phyloP scores from a whole-genome alignment of 2,888 invertebrate species.

The Ichneumoninae sp. region DNA sequence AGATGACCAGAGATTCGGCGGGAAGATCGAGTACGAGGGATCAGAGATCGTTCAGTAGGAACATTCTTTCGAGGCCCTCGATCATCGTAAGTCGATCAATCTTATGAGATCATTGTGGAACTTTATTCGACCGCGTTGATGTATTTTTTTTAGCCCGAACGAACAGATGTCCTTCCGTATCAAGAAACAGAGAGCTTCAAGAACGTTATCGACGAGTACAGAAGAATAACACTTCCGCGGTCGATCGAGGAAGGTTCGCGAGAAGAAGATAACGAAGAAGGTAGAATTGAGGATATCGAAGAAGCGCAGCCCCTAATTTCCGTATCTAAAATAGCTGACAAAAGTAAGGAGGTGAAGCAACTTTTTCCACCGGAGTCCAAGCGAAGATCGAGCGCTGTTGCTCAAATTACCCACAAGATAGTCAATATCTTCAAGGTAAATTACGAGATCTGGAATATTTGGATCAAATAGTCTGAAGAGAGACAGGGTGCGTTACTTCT shows the following conservation, averaged over 20 bases:
- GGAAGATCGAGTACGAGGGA: constrained; percentile 17
- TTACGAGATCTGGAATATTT: no score
- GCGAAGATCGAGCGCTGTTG: constrained; percentile 49
- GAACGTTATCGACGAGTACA: constrained; percentile 72
- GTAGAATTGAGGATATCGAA: neutral
- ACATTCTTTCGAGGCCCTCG: constrained; percentile 53
- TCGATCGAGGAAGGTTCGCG: constrained; percentile 8
- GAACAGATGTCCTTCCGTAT: constrained; percentile 68
- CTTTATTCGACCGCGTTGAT: neutral
- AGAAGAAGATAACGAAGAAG: constrained; percentile 10
- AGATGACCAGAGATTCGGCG: constrained; percentile 21
- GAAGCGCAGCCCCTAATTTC: constrained; percentile 61
- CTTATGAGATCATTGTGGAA: constrained; percentile 3
- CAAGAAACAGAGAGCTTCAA: constrained; percentile 74
- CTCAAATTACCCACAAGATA: constrained; percentile 63
- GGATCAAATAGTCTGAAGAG: no score
- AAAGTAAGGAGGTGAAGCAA: constrained; percentile 70
- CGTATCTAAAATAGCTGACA: constrained; percentile 67
- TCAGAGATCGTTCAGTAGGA: constrained; percentile 34
- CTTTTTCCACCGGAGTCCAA: constrained; percentile 66
- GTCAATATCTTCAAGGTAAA: constrained; percentile 70
- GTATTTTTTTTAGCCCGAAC: constrained; percentile 52
- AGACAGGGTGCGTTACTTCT: no score
- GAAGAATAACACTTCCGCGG: constrained; percentile 46
- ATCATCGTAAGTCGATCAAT: constrained; percentile 42